phyloP scores from a whole-genome alignment of 2,888 invertebrate genomes.

The Junonia oenone region DNA sequence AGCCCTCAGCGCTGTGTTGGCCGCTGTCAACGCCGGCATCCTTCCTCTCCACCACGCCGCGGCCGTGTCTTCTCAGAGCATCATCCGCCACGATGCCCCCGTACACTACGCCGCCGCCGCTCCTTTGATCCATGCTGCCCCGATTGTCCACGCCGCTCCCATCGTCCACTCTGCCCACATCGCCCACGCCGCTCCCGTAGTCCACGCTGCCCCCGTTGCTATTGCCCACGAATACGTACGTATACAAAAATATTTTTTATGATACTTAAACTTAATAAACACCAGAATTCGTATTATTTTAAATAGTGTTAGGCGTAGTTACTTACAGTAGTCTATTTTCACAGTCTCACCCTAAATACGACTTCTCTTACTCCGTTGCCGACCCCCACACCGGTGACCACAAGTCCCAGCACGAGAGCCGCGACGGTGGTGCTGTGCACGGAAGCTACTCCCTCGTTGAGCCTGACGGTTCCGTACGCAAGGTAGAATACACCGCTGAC shows the following conservation, averaged over 20 bases:
- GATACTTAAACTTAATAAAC: too few relatives aligned
- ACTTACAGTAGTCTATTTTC: background rate
- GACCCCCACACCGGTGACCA: slow-evolving; percentile 82
- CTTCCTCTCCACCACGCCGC: slow-evolving; percentile 60
- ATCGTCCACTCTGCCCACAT: slow-evolving; percentile 55
- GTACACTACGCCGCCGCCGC: slow-evolving; percentile 53
- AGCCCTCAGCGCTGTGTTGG: slow-evolving; percentile 69
- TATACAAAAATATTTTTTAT: slow-evolving; percentile 20
- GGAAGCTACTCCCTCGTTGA: slow-evolving; percentile 83
- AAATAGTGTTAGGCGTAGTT: background rate
- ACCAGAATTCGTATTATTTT: too few relatives aligned
- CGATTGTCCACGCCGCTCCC: slow-evolving; percentile 51
- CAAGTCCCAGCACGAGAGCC: slow-evolving; percentile 81
- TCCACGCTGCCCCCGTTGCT: slow-evolving; percentile 41
- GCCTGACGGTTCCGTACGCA: slow-evolving; percentile 81
- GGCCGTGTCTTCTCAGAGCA: slow-evolving; percentile 75
- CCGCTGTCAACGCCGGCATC: slow-evolving; percentile 77
- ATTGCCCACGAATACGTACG: slow-evolving; percentile 60
- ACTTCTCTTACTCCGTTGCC: slow-evolving; percentile 80
- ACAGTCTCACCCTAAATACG: slow-evolving; percentile 81
- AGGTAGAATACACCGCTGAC: slow-evolving; percentile 82
- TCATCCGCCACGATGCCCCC: slow-evolving; percentile 66
- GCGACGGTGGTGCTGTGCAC: slow-evolving; percentile 82
- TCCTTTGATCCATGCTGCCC: slow-evolving; percentile 45
- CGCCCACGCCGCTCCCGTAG: slow-evolving; percentile 48